phyloP scores from a whole-genome alignment of 2,797 vertebrate genomes.

The Gouania willdenowi region DNA sequence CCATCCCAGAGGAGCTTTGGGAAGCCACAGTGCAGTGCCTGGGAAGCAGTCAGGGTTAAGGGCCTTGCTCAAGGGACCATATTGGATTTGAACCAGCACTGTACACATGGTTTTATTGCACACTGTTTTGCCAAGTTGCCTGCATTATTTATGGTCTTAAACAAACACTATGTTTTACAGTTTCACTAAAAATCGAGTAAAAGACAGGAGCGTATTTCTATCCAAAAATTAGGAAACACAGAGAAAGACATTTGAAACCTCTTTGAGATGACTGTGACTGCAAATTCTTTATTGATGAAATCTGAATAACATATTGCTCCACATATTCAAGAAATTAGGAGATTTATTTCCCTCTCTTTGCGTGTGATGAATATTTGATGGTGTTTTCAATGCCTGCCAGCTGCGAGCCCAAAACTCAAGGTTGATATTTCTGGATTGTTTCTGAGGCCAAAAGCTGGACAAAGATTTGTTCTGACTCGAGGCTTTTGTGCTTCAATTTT shows the following conservation, averaged over 20 bases:
- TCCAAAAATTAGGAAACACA: background rate
- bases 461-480: background rate
- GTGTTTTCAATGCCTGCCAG: conserved; percentile 14
- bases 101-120: conserved; percentile 5
- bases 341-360: conserved; percentile 4
- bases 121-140: background rate
- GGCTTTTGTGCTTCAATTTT: background rate
- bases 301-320: conserved; percentile 27
- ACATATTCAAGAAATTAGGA: conserved; percentile 29
- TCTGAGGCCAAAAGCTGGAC: conserved; percentile 7
- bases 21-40: too few species aligned
- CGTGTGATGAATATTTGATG: conserved; percentile 29
- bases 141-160: too few species aligned
- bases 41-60: too few species aligned
- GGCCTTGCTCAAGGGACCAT: too few species aligned
- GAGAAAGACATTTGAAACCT: background rate
- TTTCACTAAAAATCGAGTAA: background rate
- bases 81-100: too few species aligned
- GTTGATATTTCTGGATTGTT: conserved; percentile 21
- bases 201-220: conserved; percentile 2
- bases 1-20: too few species aligned
- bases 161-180: background rate
- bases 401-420: conserved; percentile 8
- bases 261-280: background rate
- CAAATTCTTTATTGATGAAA: conserved; percentile 31